Conservation (phyloP, 2,113 vertebrate genomes). For the Planiliza haematocheilus region DNA sequence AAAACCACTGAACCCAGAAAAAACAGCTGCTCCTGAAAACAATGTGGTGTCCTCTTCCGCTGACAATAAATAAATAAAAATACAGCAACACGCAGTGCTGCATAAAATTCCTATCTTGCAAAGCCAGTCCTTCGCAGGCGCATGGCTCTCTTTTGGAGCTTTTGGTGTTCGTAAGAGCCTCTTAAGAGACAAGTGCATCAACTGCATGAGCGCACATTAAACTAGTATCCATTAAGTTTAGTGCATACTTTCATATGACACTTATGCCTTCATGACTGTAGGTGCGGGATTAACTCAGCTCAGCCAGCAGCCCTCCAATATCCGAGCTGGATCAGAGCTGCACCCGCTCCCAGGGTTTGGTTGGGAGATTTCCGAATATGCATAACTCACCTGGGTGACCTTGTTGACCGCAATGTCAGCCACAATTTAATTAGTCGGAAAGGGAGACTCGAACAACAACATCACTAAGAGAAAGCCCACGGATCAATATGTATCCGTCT, state of each 20-base stretch:
- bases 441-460: slow-evolving; percentile 14
- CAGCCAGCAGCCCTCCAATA: slow-evolving; percentile 23
- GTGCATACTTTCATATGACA: slow-evolving; percentile 42
- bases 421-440: slow-evolving; percentile 44
- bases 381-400: slow-evolving; percentile 22
- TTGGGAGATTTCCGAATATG: slow-evolving; percentile 22
- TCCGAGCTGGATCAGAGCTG: slow-evolving; percentile 8
- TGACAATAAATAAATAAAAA: slow-evolving; percentile 4
- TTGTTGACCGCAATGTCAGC: background rate
- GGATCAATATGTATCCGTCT: slow-evolving; percentile 29
- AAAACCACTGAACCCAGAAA: slow-evolving; percentile 66
- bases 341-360: background rate
- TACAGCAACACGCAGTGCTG: slow-evolving; percentile 21
- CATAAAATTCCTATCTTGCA: slow-evolving; percentile 55
- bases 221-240: slow-evolving; percentile 48
- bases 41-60: slow-evolving; percentile 37
- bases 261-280: slow-evolving; percentile 42
- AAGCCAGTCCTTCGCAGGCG: slow-evolving; percentile 41
- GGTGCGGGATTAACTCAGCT: slow-evolving; percentile 41
- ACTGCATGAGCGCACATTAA: slow-evolving; percentile 42
- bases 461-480: slow-evolving; percentile 19
- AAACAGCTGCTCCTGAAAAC: slow-evolving; percentile 66
- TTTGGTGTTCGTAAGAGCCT: slow-evolving; percentile 51
- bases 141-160: slow-evolving; percentile 19
- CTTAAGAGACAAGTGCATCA: slow-evolving; percentile 31